Base-by-base conservation (phyloP, 2,797 vertebrate genomes). In the Peromyscus eremicus region DNA sequence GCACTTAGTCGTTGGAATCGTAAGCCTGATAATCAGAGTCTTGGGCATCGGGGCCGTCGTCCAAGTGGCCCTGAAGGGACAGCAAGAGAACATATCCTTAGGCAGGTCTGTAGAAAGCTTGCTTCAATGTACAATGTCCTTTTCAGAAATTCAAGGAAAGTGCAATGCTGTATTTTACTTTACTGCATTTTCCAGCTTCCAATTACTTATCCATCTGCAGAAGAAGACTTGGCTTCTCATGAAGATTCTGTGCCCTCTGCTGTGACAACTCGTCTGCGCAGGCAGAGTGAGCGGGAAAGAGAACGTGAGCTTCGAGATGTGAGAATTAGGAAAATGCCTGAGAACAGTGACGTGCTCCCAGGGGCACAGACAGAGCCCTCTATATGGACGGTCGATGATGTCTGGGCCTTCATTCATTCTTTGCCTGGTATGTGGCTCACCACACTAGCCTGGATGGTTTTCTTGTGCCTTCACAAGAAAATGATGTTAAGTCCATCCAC, bases 371-470 rank as follows among this genome's bases (percentile, higher is more conserved):
- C 99, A 9, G 98, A 99, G 96, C 99, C 99, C 1, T 99, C 99
- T 0, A 98, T 99, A 71, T 99, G 99, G 99, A 99, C 99, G 0
- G 99, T 99, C 34, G 99, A 99, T 98, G 99, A 99, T 89, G 99
- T 99, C 2, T 99, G 99, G 90, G 99, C 99, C 96, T 99, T 99
- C 98, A 99, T 99, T 88, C 99, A 98, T 98, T 99, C 99, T 37
- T 98, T 99, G 98, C 99, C 99, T 98, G 99, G 99, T 99, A 98
- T 40, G 98, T 96, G 94, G 16, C 2, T 96, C 17, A 46, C 80
- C 55, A 37, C 91, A 89, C 23, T 29, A 32, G 70, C 66, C 60
- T 93, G 82, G 11, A 16, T n/a, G 7, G 52, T 73, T 95, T 92
- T 77, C 92, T 94, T 76, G 68, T 52, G 55, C 73, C 27, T 76